Percentiles rank a stretch among this genome's conserved stretches.
phyloP scores from a whole-genome alignment of 2,888 invertebrate species.

The Apamea anceps region DNA sequence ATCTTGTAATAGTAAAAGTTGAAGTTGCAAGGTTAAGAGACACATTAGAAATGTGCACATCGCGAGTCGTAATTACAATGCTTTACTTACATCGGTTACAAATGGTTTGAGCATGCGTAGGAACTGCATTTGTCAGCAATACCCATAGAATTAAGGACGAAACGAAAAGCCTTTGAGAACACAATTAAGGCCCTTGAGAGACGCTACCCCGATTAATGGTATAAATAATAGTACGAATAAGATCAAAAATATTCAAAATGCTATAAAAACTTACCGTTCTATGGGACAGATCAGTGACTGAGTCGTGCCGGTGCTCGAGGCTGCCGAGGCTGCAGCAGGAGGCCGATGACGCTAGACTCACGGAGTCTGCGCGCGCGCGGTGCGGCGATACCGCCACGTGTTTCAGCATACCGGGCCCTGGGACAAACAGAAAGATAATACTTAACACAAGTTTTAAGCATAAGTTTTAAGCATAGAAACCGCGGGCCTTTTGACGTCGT shows the following conservation, averaged over 20 bases:
- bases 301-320: constrained; percentile 91
- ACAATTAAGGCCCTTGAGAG: background rate
- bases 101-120: constrained; percentile 1
- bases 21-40: constrained; percentile 31
- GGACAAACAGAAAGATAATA: constrained; percentile 4
- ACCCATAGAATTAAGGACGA: background rate
- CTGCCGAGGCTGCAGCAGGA: constrained; percentile 93
- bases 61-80: background rate
- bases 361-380: constrained; percentile 95
- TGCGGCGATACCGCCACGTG: constrained; percentile 97
- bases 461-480: no score
- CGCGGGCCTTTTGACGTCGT: background rate
- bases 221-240: background rate
- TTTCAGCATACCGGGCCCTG: constrained; percentile 93
- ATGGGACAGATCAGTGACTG: constrained; percentile 84
- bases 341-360: constrained; percentile 94
- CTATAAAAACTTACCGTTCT: constrained; percentile 81
- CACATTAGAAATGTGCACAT: constrained; percentile 15
- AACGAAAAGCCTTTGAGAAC: background rate
- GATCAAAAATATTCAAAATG: background rate
- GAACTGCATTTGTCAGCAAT: background rate
- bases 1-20: constrained; percentile 41
- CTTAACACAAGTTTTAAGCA: background rate
- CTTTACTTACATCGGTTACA: background rate
- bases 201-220: background rate